Base-by-base conservation (phyloP, 2,113 vertebrate genomes). In the Hoplias malabaricus region DNA sequence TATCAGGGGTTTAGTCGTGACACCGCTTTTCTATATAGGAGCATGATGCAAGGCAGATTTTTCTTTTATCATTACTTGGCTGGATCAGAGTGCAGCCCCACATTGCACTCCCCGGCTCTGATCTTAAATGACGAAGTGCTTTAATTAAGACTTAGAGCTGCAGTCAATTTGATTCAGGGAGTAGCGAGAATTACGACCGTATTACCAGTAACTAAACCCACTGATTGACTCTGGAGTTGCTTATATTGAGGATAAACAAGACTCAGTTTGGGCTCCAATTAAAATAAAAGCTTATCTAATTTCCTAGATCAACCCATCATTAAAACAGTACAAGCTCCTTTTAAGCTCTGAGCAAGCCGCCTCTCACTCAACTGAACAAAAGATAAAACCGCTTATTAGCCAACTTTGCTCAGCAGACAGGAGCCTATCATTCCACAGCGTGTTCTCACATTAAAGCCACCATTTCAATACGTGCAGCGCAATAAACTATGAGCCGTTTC, bases 61-160 rank as follows among this genome's bases (percentile, higher is more conserved):
- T 25, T 36, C 34, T 14, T 50, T n/a, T 23, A 48, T 50, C 42
- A 48, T 62, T 72, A 27, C 63, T 59, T 16, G 10, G 25, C 69
- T 46, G 68, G 56, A 71, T 57, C 61, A 36, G 34, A 65, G 56
- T 31, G 46, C 48, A 70, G 65, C 65, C 43, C 29, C 73, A 78
- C 71, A 74, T 57, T 46, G 61, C 61, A 71, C 77, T 36, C 4
- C 72, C 33, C 33, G 27, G 59, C 69, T 71, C 73, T 50, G 78
- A 74, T 73, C 73, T 65, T 69, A 69, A 80, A 82, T 73, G 72
- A 73, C 40, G 54, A 46, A 79, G 75, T 79, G 50, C 74, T 75
- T 80, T 82, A 84, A 82, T 84, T 80, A 82, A 84, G 72, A 75
- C 73, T 79, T 69, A 73, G 68, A 71, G 79, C 75, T 75, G 80